These are phyloP conservation scores for Eubasilissa splendida DNA, from an alignment of 2,888 invertebrate species.

Conservation along the genomic window DNA sequence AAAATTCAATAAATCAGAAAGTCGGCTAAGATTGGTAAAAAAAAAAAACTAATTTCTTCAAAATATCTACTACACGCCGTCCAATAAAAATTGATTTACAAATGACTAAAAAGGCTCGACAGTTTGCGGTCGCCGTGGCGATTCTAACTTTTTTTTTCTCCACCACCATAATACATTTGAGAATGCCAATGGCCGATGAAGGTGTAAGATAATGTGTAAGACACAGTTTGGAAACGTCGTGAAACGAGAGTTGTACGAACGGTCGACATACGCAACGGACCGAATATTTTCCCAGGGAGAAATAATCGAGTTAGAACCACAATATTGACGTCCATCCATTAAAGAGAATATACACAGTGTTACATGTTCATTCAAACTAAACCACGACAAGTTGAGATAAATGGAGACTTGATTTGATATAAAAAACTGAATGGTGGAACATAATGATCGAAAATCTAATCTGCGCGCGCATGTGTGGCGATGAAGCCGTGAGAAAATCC, in stretches of 20 bases:
- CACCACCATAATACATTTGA: slow-evolving; percentile 26
- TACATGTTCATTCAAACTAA: slow-evolving; percentile 24
- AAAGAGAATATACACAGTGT: neutral
- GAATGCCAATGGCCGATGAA: slow-evolving; percentile 12
- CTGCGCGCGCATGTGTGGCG: slow-evolving; percentile 15
- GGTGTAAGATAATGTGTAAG: neutral
- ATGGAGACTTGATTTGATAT: slow-evolving; percentile 20
- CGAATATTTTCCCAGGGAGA: slow-evolving; percentile 34
- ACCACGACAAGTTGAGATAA: slow-evolving; percentile 38
- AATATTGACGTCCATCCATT: slow-evolving; percentile 38
- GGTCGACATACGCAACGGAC: slow-evolving; percentile 9
- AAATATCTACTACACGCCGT: slow-evolving; percentile 18
- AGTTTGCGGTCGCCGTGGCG: slow-evolving; percentile 35
- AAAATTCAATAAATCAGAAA: slow-evolving; percentile 31
- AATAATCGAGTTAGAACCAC: slow-evolving; percentile 38
- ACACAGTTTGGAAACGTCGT: slow-evolving; percentile 29
- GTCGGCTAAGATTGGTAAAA: neutral
- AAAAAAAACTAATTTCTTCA: slow-evolving; percentile 9
- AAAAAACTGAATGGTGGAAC: slow-evolving; percentile 29
- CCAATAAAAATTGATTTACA: slow-evolving; percentile 28
- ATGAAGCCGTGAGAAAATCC: slow-evolving; percentile 26
- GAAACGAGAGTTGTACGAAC: neutral
- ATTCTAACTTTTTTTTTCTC: neutral
- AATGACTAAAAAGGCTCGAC: slow-evolving; percentile 14
- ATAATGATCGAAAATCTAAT: slow-evolving; percentile 33